Evolutionary conservation across 2,797 vertebrate genomes (phyloP).

Genomic region (Sebastes baramenuke): DNA sequence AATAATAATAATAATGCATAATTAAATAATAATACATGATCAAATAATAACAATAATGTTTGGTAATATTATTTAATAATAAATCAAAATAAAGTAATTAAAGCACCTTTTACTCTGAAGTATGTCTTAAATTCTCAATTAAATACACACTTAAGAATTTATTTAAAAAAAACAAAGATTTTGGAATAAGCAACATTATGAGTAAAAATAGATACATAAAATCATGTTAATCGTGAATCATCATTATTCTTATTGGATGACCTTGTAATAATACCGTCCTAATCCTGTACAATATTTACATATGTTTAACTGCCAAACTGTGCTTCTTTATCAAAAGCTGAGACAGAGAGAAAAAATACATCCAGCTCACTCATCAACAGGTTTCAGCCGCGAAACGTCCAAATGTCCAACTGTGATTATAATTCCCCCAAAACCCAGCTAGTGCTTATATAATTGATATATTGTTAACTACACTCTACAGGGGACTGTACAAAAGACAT

Average conservation of each 20-base stretch:
- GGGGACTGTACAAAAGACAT: conserved; percentile 41
- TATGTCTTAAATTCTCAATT: not conserved
- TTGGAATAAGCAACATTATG: not conserved
- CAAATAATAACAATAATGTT: no score
- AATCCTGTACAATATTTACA: not conserved
- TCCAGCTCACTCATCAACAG: conserved; percentile 42
- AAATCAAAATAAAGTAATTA: not conserved
- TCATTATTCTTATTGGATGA: not conserved
- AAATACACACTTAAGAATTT: not conserved
- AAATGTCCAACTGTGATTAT: conserved; percentile 56
- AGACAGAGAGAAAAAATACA: not conserved
- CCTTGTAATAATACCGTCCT: not conserved
- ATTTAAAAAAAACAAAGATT: not conserved
- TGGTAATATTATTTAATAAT: not conserved
- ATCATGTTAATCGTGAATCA: not conserved
- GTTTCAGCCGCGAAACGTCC: conserved; percentile 52
- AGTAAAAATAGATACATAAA: not conserved
- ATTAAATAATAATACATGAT: not conserved
- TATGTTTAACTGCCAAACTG: conserved; percentile 5
- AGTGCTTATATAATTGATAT: conserved; percentile 57
- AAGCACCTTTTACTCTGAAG: not conserved
- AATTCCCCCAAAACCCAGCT: conserved; percentile 46
- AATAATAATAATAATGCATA: no score
- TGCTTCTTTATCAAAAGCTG: not conserved
- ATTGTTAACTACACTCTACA: conserved; percentile 49